A percentile compares a stretch with the other conserved stretches of the same genome.
Evolutionary conservation across 2,888 invertebrate species (phyloP).

Genomic region (Stictocephala bisonia): DNA sequence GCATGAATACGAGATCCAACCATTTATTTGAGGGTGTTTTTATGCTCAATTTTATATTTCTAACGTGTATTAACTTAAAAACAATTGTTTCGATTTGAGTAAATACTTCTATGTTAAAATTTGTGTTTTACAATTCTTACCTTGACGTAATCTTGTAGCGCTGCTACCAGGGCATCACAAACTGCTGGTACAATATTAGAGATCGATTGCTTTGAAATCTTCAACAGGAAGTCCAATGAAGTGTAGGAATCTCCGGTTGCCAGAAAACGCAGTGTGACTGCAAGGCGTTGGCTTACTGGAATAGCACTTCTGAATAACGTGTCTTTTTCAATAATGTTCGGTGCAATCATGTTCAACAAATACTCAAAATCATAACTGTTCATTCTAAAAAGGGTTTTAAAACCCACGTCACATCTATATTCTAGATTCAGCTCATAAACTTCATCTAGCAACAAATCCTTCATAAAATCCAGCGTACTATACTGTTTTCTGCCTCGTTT

Average conservation of each 20-base stretch:
- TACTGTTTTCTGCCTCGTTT: slow-evolving; percentile 17
- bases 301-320: slow-evolving; percentile 33
- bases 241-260: slow-evolving; percentile 51
- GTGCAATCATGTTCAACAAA: slow-evolving; percentile 27
- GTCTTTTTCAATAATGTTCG: slow-evolving; percentile 20
- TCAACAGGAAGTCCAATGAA: slow-evolving; percentile 48
- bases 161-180: slow-evolving; percentile 50
- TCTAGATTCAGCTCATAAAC: slow-evolving; percentile 24
- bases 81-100: too few relatives aligned
- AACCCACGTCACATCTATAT: slow-evolving; percentile 27
- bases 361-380: slow-evolving; percentile 42
- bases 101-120: too few relatives aligned
- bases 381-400: slow-evolving; percentile 38
- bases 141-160: slow-evolving; percentile 47
- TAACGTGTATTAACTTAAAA: too few relatives aligned
- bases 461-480: slow-evolving; percentile 12
- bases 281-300: slow-evolving; percentile 43
- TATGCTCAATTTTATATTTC: too few relatives aligned
- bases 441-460: slow-evolving; percentile 23
- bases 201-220: slow-evolving; percentile 50
- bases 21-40: too few relatives aligned
- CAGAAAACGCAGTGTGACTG: slow-evolving; percentile 50
- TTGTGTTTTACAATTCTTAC: slow-evolving; percentile 30
- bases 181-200: slow-evolving; percentile 49
- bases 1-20: too few relatives aligned